Evolutionary conservation across 2,113 vertebrate genomes (phyloP), one percentile per base, ranked within the genome.

Genomic region (Gymnorhina tibicen): DNA sequence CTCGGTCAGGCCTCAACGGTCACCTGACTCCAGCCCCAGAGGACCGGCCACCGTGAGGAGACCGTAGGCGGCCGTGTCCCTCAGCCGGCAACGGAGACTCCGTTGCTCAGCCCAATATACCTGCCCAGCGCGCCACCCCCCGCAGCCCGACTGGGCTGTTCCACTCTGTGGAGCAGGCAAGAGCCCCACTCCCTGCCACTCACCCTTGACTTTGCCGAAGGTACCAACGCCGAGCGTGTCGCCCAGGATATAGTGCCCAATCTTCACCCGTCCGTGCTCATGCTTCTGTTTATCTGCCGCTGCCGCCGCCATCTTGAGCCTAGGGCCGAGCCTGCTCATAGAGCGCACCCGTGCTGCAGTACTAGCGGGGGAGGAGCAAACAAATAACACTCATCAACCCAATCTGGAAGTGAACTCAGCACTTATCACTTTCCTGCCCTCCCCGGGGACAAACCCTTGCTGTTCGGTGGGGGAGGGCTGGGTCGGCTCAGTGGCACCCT

Each of bases 151-250:
- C 75, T 52, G 30, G 59, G 42, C 64, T 14, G 14, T 59, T 42
- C 79, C 53, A 49, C 42, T 69, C 33, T 11, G 6, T 37, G 13
- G 30, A 39, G 23, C 44, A 28, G 23, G 50, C 6, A 4, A 47
- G 9, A 44, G 16, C 50, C 20, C 28, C 44, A 9, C 37, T 13
- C 64, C 44, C 55, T 46, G 20, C 44, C n/a, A 82, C 98, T 92
- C 97, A 99, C 99, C 99, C 98, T 99, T 99, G 84, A 99, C 99
- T 98, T 99, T 99, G 77, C 99, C 99, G 79, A 99, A 99, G n/a
- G 99, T 99, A 74, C 99, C 99, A 49, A 99, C 99, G 55, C 99
- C 99, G 16, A 99, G 98, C 23, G 99, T 99, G 93, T 99, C 99
- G 20, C 99, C 99, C 44, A 99, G 95, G 85, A 99, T 99, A 87